These are phyloP conservation scores for Cryptotis parvus DNA, from an alignment of 2,113 vertebrate genomes.

Conservation along the genomic window DNA sequence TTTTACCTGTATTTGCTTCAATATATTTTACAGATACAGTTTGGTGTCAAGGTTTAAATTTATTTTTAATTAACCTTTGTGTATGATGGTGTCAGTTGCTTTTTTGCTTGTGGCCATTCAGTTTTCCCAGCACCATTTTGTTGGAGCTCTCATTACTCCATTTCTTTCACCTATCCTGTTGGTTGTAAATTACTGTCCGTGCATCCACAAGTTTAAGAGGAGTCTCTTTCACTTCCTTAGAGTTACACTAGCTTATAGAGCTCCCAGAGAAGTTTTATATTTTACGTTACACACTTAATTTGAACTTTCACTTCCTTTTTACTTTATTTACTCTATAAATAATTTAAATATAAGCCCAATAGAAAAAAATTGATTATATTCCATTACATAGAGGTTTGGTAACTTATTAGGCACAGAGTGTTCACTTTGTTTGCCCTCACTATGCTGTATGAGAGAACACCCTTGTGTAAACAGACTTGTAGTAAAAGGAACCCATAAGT, in stretches of 20 bases:
- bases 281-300: conserved; percentile 27
- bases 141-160: no score
- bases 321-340: neutral
- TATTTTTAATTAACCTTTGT: no score
- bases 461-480: neutral
- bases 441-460: neutral
- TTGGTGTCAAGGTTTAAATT: no score
- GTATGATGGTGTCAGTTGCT: no score
- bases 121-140: no score
- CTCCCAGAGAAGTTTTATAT: neutral
- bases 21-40: no score
- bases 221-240: neutral
- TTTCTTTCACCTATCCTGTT: no score
- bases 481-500: neutral
- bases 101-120: no score
- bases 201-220: no score
- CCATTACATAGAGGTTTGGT: neutral
- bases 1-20: no score
- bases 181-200: no score
- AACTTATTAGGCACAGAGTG: neutral
- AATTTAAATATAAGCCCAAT: neutral
- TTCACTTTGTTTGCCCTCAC: neutral
- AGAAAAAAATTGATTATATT: neutral
- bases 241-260: neutral
- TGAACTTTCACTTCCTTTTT: neutral